phyloP scores from a whole-genome alignment of 2,888 invertebrate genomes.

The Idaea biselata region DNA sequence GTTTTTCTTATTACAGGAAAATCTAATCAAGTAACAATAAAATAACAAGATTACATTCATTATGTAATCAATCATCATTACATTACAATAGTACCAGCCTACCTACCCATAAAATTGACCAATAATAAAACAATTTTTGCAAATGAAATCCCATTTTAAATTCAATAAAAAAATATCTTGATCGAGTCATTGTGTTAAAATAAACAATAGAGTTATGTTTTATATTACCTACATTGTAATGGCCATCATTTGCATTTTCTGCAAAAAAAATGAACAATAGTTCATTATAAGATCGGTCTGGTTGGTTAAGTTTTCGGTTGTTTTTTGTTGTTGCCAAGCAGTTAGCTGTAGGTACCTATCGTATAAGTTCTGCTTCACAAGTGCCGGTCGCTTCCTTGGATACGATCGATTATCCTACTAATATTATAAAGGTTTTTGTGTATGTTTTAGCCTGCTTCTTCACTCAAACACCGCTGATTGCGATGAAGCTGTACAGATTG shows the following conservation, averaged over 20 bases:
- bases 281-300: not conserved
- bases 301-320: not conserved
- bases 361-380: not conserved
- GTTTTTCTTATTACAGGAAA: too few species aligned
- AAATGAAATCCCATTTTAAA: conserved; percentile 25
- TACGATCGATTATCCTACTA: too few species aligned
- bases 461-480: too few species aligned
- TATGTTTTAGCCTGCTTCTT: too few species aligned
- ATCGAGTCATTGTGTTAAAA: conserved; percentile 22
- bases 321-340: not conserved
- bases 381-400: not conserved
- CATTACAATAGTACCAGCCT: not conserved
- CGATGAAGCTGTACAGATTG: too few species aligned
- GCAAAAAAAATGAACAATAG: not conserved
- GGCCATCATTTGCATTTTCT: not conserved
- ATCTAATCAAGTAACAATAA: not conserved
- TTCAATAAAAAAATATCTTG: conserved; percentile 19
- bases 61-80: not conserved
- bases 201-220: conserved; percentile 21
- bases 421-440: too few species aligned
- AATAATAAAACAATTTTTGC: conserved; percentile 8
- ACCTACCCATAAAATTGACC: not conserved
- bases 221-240: not conserved
- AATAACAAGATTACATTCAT: not conserved
- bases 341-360: not conserved